Percentiles rank a stretch among this genome's conserved stretches.
Conservation (phyloP, 2,888 invertebrate genomes). For the Latheticus oryzae region DNA sequence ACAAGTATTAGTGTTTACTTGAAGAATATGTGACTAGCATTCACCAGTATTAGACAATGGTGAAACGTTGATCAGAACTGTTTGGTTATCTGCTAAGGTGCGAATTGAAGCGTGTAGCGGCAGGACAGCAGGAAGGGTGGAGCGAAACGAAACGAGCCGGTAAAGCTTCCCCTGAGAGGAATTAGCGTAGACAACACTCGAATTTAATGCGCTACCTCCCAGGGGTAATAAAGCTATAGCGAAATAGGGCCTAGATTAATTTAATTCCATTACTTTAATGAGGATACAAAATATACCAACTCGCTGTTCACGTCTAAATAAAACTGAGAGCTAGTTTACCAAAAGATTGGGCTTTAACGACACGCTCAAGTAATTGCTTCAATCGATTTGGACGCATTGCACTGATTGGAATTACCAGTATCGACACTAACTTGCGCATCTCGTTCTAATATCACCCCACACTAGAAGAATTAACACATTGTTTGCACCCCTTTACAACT, state of each 20-base stretch:
- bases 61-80: conserved; percentile 35
- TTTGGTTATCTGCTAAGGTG: conserved; percentile 50
- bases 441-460: conserved; percentile 13
- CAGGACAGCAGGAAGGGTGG: conserved; percentile 49
- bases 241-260: conserved; percentile 66
- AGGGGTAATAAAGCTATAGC: conserved; percentile 61
- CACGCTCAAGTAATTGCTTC: conserved; percentile 55
- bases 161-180: conserved; percentile 63
- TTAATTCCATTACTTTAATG: conserved; percentile 71
- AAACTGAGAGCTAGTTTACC: conserved; percentile 50
- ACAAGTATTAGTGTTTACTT: too few species aligned
- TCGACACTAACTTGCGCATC: conserved; percentile 44
- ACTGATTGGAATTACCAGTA: conserved; percentile 55
- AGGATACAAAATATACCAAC: conserved; percentile 67
- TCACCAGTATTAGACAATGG: conserved; percentile 33
- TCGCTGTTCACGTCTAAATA: conserved; percentile 49
- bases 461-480: conserved; percentile 25
- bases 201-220: conserved; percentile 61
- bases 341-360: conserved; percentile 51
- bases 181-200: conserved; percentile 63
- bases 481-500: conserved; percentile 26
- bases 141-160: conserved; percentile 53
- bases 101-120: conserved; percentile 52
- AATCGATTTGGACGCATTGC: conserved; percentile 56
- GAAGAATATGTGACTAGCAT: too few species aligned